phyloP scores from a whole-genome alignment of 1,140 invertebrate genomes.

The Brachionus sp. region DNA sequence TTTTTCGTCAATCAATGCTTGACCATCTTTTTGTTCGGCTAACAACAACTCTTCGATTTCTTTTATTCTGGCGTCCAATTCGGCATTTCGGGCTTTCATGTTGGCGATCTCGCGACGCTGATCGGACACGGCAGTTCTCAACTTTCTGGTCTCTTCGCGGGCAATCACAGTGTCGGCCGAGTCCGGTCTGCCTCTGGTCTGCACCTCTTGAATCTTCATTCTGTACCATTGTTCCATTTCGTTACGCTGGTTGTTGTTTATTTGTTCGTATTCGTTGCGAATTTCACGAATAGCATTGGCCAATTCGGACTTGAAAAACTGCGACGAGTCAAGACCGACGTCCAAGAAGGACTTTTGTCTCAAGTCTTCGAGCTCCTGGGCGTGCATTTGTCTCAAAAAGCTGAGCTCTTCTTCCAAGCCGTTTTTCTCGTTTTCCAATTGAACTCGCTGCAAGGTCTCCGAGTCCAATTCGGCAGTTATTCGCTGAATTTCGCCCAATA shows the following conservation, averaged over 20 bases:
- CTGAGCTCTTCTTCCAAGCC: conserved; percentile 43
- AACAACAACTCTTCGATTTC: conserved; percentile 43
- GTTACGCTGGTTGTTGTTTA: conserved; percentile 39
- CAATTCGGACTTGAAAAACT: conserved; percentile 57
- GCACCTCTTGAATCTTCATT: conserved; percentile 46
- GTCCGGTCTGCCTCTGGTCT: conserved; percentile 11
- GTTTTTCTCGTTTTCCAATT: conserved; percentile 44
- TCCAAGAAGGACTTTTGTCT: conserved; percentile 26
- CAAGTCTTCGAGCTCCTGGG: conserved; percentile 44
- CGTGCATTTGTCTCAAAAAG: conserved; percentile 45
- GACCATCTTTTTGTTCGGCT: conserved; percentile 15
- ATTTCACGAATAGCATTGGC: conserved; percentile 62
- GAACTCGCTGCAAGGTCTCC: conserved; percentile 41
- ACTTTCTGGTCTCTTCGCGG: conserved; percentile 40
- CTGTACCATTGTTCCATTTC: conserved; percentile 46
- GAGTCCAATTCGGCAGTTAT: conserved; percentile 50
- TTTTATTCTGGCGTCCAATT: conserved; percentile 42
- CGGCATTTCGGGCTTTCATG: conserved; percentile 41
- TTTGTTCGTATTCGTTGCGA: conserved; percentile 60
- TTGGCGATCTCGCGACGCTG: conserved; percentile 33
- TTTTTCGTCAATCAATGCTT: conserved; percentile 38
- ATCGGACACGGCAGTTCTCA: conserved; percentile 25
- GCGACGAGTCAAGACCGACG: conserved; percentile 21
- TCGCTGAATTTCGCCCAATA: conserved; percentile 61
- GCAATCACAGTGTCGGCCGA: conserved; percentile 7